Conservation (phyloP, 2,888 invertebrate species). For the Lasioglossum marginatum region DNA sequence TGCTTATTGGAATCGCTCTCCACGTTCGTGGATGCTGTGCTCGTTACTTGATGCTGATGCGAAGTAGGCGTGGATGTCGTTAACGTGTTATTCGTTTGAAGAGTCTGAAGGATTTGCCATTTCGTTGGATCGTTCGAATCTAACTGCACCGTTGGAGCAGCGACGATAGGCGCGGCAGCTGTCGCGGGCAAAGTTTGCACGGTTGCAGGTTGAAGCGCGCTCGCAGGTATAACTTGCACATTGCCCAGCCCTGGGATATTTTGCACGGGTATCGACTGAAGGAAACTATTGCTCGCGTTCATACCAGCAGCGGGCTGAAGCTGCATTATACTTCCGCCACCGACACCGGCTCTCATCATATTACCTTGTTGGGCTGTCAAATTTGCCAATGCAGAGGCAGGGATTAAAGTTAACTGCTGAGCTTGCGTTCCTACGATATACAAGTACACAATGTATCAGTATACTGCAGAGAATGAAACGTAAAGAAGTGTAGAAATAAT, state of each 20-base stretch:
- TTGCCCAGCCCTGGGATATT: slow-evolving; percentile 92
- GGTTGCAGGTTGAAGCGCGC: slow-evolving; percentile 85
- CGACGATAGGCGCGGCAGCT: slow-evolving; percentile 75
- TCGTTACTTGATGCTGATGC: slow-evolving; percentile 77
- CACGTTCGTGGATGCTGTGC: slow-evolving; percentile 65
- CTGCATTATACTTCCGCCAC: slow-evolving; percentile 81
- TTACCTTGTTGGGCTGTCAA: slow-evolving; percentile 80
- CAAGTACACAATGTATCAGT: background rate
- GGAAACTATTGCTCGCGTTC: slow-evolving; percentile 83
- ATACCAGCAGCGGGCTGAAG: slow-evolving; percentile 86
- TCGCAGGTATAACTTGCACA: slow-evolving; percentile 92
- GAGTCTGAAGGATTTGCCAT: slow-evolving; percentile 91
- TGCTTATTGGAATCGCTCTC: slow-evolving; percentile 77
- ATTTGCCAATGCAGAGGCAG: slow-evolving; percentile 87
- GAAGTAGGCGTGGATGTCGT: slow-evolving; percentile 76
- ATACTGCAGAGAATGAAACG: background rate
- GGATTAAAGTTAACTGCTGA: slow-evolving; percentile 94
- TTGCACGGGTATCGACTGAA: slow-evolving; percentile 90
- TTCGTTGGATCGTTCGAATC: slow-evolving; percentile 93
- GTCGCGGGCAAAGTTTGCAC: slow-evolving; percentile 83
- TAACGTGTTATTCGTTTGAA: slow-evolving; percentile 81
- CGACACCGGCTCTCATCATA: slow-evolving; percentile 81
- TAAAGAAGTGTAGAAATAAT: background rate
- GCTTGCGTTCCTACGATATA: slow-evolving; percentile 87
- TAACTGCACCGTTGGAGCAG: slow-evolving; percentile 88